These are phyloP conservation scores for Phalacrocorax carbo DNA, from an alignment of 2,113 vertebrate genomes.

Conservation along the genomic window DNA sequence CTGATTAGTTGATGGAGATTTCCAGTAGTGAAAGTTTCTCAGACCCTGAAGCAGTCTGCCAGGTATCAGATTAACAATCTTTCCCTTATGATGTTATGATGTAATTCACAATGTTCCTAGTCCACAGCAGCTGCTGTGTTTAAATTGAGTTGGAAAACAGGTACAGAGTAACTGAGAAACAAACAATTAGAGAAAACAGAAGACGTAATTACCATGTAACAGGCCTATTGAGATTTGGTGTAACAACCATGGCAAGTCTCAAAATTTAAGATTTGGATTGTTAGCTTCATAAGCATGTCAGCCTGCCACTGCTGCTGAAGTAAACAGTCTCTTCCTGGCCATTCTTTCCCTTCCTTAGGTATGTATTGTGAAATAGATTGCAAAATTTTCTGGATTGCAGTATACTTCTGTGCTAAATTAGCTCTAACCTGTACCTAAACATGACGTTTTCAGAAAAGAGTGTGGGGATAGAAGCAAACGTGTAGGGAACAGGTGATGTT, in stretches of 20 bases:
- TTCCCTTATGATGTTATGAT: neutral
- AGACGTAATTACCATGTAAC: neutral
- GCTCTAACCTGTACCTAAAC: neutral
- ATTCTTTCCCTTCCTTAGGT: neutral
- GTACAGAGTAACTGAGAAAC: neutral
- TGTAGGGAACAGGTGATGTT: neutral
- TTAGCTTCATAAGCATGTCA: neutral
- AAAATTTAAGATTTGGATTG: neutral
- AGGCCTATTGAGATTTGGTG: neutral
- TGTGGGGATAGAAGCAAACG: neutral
- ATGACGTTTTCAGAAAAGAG: neutral
- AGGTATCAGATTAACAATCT: neutral
- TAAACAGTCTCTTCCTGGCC: neutral
- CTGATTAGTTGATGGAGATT: neutral
- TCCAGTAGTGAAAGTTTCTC: neutral
- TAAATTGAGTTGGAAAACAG: neutral
- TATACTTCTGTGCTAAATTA: neutral
- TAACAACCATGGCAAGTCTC: neutral
- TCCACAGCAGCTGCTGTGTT: neutral
- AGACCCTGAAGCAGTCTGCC: neutral
- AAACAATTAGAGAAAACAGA: neutral
- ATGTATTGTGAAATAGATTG: neutral
- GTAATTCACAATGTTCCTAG: neutral
- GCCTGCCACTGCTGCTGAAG: neutral
- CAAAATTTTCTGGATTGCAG: neutral